Percentiles rank a stretch among this genome's conserved stretches.
Evolutionary conservation across 2,888 invertebrate genomes (phyloP).

Genomic region (Drosophila subsilvestris): DNA sequence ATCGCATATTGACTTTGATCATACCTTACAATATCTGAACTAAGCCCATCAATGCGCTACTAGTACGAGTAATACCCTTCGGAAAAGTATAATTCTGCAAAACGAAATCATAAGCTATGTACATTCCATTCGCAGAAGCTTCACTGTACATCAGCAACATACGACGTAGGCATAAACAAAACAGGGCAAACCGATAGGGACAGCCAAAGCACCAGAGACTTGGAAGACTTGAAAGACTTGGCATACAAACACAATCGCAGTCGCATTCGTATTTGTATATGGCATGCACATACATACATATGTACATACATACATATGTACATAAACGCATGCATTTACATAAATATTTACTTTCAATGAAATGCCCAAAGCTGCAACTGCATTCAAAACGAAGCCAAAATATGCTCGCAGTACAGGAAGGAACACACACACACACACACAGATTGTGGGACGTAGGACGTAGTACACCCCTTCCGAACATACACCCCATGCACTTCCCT

Average conservation of each 20-base stretch:
- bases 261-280: neutral
- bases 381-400: conserved; percentile 48
- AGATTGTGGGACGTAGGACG: neutral
- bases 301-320: conserved; percentile 1
- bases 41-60: too few species aligned
- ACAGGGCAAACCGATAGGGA: neutral
- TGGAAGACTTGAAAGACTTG: neutral
- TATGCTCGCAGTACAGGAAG: neutral
- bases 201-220: neutral
- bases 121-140: neutral
- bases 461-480: neutral
- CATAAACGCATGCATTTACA: conserved; percentile 12
- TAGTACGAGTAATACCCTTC: too few species aligned
- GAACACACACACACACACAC: neutral
- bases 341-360: conserved; percentile 69
- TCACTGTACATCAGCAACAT: neutral
- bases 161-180: neutral
- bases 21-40: too few species aligned
- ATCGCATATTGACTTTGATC: too few species aligned
- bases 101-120: too few species aligned
- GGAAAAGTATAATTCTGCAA: too few species aligned
- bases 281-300: conserved; percentile 6
- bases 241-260: neutral
- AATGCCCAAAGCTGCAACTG: conserved; percentile 57
- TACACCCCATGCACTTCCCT: conserved; percentile 1